Evolutionary conservation across 1,140 invertebrate species (phyloP).

Genomic region (Galendromus occidentalis): DNA sequence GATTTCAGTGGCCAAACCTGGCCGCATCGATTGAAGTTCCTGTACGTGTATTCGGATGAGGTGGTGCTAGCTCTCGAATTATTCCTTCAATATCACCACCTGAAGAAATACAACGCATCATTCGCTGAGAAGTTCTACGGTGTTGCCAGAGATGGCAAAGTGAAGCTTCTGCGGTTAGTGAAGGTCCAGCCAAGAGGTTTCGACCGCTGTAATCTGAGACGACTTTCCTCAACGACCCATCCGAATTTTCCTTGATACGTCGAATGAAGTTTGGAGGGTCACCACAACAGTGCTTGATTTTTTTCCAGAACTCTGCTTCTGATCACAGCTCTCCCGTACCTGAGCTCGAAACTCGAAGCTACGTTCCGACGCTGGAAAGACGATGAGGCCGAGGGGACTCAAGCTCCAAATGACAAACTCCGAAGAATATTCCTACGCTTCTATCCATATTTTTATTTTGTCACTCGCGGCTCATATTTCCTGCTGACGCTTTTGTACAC

Average conservation of each 20-base stretch:
- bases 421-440: not conserved
- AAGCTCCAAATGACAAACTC: not conserved
- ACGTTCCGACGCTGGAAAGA: not conserved
- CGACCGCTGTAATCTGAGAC: too few species aligned
- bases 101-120: slow-evolving; percentile 2
- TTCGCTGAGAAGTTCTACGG: slow-evolving; percentile 8
- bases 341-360: not conserved
- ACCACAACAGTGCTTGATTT: not conserved
- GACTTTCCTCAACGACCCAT: too few species aligned
- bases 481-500: not conserved
- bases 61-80: not conserved
- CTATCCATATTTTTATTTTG: slow-evolving; percentile 1
- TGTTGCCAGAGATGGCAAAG: slow-evolving; percentile 1
- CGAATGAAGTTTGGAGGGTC: too few species aligned
- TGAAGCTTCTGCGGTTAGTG: not conserved
- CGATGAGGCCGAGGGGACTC: not conserved
- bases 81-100: not conserved
- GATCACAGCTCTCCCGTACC: not conserved
- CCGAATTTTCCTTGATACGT: too few species aligned
- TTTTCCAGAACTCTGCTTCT: not conserved
- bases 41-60: not conserved
- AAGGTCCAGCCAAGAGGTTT: not conserved
- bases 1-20: not conserved
- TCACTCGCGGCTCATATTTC: not conserved
- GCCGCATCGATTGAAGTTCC: not conserved